A percentile compares a stretch with the other conserved stretches of the same genome.
Evolutionary conservation across 2,113 vertebrate genomes (phyloP).

Genomic region (Aplodontia rufa): DNA sequence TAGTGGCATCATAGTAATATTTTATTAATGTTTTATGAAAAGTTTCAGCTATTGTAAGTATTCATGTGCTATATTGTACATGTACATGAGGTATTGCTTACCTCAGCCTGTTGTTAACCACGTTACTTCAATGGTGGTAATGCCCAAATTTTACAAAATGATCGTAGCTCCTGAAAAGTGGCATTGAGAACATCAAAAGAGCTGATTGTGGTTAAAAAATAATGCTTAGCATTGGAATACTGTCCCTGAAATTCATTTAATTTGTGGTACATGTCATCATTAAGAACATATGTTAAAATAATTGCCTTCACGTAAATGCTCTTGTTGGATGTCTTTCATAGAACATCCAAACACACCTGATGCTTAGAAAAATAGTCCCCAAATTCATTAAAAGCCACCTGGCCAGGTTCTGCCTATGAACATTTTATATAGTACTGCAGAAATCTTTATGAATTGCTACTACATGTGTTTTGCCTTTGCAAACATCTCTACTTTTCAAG

Average conservation of each 20-base stretch:
- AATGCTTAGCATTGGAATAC: not conserved
- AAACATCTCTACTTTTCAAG: not conserved
- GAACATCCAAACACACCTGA: not conserved
- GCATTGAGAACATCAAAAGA: not conserved
- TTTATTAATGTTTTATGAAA: not conserved
- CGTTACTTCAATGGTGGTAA: not conserved
- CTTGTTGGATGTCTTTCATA: not conserved
- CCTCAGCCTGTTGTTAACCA: not conserved
- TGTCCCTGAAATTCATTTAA: not conserved
- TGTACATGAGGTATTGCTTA: too few relatives aligned
- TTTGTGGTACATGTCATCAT: not conserved
- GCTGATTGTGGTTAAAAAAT: not conserved
- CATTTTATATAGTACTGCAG: not conserved
- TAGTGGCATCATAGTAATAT: not conserved
- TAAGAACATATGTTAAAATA: conserved; percentile 1
- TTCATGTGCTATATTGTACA: not conserved
- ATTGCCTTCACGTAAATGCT: not conserved
- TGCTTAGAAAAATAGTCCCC: conserved; percentile 19
- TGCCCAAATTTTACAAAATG: not conserved
- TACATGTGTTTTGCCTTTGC: not conserved
- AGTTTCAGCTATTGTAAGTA: not conserved
- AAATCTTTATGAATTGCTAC: not conserved
- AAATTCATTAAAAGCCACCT: not conserved
- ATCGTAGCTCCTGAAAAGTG: not conserved
- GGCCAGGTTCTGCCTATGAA: not conserved